These are phyloP conservation scores for Frankliniella fusca DNA, from an alignment of 2,888 invertebrate genomes.

Conservation along the genomic window DNA sequence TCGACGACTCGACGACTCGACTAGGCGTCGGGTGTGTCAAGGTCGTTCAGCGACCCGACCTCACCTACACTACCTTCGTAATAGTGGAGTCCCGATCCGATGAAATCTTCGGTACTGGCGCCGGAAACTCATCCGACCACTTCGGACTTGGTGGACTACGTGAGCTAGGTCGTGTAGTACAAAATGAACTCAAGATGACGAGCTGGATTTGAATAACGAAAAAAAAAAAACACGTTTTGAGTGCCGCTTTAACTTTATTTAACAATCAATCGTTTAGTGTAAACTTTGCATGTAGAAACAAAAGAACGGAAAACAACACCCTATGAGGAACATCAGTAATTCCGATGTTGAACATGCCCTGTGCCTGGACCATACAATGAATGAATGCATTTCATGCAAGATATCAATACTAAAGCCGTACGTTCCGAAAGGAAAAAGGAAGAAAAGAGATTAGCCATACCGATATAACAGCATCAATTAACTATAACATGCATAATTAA, in stretches of 20 bases:
- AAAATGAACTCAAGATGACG: neutral
- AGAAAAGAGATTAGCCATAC: neutral
- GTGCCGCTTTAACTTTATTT: conserved; percentile 22
- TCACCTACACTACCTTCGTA: too few species aligned
- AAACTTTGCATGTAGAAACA: conserved; percentile 17
- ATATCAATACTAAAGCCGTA: neutral
- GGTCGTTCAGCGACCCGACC: too few species aligned
- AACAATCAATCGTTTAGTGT: conserved; percentile 21
- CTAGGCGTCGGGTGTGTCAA: too few species aligned
- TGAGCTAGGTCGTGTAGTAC: neutral
- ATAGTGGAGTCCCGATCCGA: too few species aligned
- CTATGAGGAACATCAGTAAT: neutral
- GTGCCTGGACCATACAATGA: conserved; percentile 5
- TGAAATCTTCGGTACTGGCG: too few species aligned
- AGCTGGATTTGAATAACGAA: neutral
- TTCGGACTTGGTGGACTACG: too few species aligned
- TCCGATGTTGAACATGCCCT: conserved; percentile 3
- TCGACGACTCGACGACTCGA: too few species aligned
- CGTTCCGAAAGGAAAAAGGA: neutral
- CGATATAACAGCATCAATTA: neutral
- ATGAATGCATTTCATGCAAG: conserved; percentile 1
- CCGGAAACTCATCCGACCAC: too few species aligned
- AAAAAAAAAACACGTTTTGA: neutral
- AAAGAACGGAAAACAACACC: conserved; percentile 19
- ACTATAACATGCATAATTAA: conserved; percentile 11